These are phyloP conservation scores for Aphelinus certus DNA, from an alignment of 1,140 invertebrate species.

Conservation along the genomic window DNA sequence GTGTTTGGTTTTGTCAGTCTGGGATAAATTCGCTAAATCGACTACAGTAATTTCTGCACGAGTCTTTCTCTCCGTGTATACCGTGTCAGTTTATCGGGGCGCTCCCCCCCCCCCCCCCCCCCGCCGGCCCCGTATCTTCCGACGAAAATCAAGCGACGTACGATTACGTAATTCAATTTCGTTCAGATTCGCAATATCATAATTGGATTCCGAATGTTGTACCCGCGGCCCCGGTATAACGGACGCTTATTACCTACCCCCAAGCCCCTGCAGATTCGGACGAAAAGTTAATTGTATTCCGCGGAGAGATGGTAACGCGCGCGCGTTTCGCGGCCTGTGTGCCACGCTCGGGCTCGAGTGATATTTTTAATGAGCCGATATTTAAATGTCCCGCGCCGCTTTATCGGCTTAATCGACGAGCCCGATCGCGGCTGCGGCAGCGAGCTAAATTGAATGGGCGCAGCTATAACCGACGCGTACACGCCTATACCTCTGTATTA, in stretches of 20 bases:
- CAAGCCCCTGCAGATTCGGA: neutral
- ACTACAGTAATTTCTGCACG: too few species aligned
- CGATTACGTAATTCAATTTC: constrained; percentile 10
- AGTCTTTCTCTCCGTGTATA: too few species aligned
- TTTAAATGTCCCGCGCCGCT: constrained; percentile 2
- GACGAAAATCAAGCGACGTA: neutral
- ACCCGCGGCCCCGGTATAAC: neutral
- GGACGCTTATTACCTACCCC: neutral
- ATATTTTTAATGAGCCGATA: constrained; percentile 11
- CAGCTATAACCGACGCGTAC: too few species aligned
- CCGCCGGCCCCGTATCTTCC: too few species aligned
- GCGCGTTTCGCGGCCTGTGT: too few species aligned
- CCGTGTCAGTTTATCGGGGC: too few species aligned
- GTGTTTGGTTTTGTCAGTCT: too few species aligned
- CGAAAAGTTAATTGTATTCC: neutral
- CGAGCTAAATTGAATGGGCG: neutral
- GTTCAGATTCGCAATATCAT: constrained; percentile 9
- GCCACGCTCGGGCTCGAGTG: neutral
- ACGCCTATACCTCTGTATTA: neutral
- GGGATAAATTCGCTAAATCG: too few species aligned
- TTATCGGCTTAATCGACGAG: constrained; percentile 9
- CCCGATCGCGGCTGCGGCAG: neutral
- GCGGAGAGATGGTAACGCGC: neutral
- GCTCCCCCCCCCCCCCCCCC: too few species aligned
- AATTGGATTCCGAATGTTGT: constrained; percentile 13